Conservation (phyloP, 2,113 vertebrate genomes). For the Todiramphus saurophagus region DNA sequence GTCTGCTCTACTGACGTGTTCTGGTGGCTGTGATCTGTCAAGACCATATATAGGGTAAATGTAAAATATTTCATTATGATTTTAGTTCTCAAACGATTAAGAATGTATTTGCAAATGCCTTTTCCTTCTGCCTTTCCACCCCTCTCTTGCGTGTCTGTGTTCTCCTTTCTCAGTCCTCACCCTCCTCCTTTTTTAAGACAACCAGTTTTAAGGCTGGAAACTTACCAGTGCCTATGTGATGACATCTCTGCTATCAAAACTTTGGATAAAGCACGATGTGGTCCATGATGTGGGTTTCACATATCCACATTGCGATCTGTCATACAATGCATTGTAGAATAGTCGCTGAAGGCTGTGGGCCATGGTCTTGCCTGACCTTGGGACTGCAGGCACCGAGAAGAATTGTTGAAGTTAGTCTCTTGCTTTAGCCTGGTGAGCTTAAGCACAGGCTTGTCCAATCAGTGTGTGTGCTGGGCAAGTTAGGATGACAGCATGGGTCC, state of each 20-base stretch:
- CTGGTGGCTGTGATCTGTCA: neutral
- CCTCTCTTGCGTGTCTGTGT: neutral
- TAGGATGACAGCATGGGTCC: neutral
- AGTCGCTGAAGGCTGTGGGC: neutral
- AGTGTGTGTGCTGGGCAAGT: neutral
- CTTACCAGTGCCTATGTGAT: neutral
- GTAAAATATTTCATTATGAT: neutral
- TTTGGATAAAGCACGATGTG: neutral
- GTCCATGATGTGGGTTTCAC: neutral
- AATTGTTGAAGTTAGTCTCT: neutral
- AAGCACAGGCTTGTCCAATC: neutral
- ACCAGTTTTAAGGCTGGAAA: neutral
- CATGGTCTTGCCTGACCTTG: neutral
- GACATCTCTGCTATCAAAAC: neutral
- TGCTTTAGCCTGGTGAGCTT: neutral
- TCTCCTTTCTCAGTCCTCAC: neutral
- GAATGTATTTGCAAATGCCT: neutral
- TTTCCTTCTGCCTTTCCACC: neutral
- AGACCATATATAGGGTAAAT: neutral
- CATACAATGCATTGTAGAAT: neutral
- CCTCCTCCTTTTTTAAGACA: neutral
- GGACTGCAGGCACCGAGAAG: neutral
- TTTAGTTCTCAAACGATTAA: neutral
- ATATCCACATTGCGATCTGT: accelerated
- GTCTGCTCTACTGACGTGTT: neutral